Base-by-base conservation (phyloP, 2,888 invertebrate genomes). In the Minunthozetes semirufus region DNA sequence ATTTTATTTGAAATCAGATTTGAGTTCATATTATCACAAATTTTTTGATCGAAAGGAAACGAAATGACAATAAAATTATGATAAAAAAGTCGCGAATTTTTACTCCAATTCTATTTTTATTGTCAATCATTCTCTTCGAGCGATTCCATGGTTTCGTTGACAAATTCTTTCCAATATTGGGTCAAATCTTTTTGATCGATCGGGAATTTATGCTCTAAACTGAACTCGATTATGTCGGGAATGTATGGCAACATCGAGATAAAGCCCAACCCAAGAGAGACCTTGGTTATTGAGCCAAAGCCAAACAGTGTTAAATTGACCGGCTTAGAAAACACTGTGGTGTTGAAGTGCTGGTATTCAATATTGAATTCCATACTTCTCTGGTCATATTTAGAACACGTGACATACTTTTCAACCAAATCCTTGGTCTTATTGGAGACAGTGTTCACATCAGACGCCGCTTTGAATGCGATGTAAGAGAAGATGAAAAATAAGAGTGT, bases 151-250 rank as follows among this genome's bases (percentile, higher is more conserved):
- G 66, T 66, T 66, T 66, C 66, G 38, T 66, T 66, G 15, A 66
- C 66, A 66, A 66, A 66, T 9, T 19, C n/a, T 33, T 66, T 38
- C 33, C 29, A 33, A 66, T 66, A 66, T 15, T 19, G 38, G 11
- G 13, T 66, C 29, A 66, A 38, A 38, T 66, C 66, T 38, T 66
- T 66, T n/a, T 66, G 38, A 66, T 66, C n/a, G 66, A 66, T 66
- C 9, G 66, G 66, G 15, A 66, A 9, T 33, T 19, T 33, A 66
- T 66, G 66, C 38, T 66, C 38, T 9, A 66, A 66, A 66, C 66
- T 66, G n/a, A 66, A 66, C 66, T 66, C 66, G 33, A 66, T 38
- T 29, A 66, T 66, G 38, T 66, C 38, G n/a, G 66, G 66, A 27
- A 66, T 38, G 19, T 66, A 66, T 6, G 66, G 66, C n/a, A 66